Evolutionary conservation across 2,888 invertebrate species (phyloP), one percentile per base, ranked within the genome.

Genomic region (Leistus spinibarbis): DNA sequence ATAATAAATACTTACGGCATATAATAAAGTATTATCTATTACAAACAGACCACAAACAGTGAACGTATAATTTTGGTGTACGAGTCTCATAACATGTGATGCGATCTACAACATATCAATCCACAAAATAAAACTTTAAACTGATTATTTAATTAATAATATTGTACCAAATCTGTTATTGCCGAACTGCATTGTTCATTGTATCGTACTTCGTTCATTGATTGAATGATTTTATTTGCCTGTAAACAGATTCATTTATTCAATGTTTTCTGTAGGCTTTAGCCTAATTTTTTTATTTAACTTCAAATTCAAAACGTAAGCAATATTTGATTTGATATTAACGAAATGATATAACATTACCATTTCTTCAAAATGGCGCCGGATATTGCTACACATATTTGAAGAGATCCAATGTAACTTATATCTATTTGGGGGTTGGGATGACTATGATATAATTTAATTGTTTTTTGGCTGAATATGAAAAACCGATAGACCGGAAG

Each of bases 11-110:
- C 69, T 69, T 69, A 69, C 69, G 22, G 57, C 17, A 69, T 57
- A 69, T 69, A 69, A 16, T n/a, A 69, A 5, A 23, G 69, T 57
- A 27, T 69, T 57, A 57, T 69, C 23, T 13, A 69, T 60, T 9
- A 24, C 16, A 17, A 27, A 56, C 1, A 69, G 24, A 24, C 17
- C 60, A 54, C 56, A 57, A 24, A 16, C 24, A 3, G 60, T 69
- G 10, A 57, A 69, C 27, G 22, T 24, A 27, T 57, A 17, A 24
- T 69, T 56, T n/a, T 56, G 24, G 5, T 27, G 23, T 57, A 57
- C 57, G 3, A 69, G 23, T 57, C 54, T 56, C 57, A 69, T 57
- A 40, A 19, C 17, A 20, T 57, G 3, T 20, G 16, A 20, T n/a
- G 57, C 17, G 9, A 57, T 57, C 57, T 57, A 20, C 3, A 57